Conservation (phyloP, 2,888 invertebrate genomes). For the Adelognathus sp. region DNA sequence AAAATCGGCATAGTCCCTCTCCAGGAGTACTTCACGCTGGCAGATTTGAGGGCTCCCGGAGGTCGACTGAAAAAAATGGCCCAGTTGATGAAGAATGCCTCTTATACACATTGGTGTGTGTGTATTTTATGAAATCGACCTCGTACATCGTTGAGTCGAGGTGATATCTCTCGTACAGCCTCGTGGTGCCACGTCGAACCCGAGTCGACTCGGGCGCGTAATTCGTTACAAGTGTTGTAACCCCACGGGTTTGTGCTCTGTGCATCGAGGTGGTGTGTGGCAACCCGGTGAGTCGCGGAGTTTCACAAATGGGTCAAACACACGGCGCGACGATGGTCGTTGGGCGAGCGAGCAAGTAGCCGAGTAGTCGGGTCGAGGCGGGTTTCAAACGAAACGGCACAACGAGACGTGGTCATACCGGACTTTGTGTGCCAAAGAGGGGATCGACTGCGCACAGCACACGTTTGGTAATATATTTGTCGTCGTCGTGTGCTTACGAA, state of each 20-base stretch:
- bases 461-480: slow-evolving; percentile 70
- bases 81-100: not conserved
- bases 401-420: not conserved
- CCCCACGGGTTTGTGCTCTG: slow-evolving; percentile 28
- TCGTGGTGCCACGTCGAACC: slow-evolving; percentile 31
- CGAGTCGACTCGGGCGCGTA: slow-evolving; percentile 45
- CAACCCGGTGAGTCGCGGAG: slow-evolving; percentile 71
- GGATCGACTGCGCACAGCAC: not conserved
- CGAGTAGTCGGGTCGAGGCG: slow-evolving; percentile 10
- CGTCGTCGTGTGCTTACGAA: slow-evolving; percentile 68
- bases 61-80: not conserved
- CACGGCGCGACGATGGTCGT: slow-evolving; percentile 56
- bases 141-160: slow-evolving; percentile 35
- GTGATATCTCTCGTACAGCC: slow-evolving; percentile 3
- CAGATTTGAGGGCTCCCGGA: no score
- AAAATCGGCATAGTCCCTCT: no score
- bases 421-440: not conserved
- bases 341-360: slow-evolving; percentile 17
- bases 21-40: no score
- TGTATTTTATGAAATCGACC: slow-evolving; percentile 29
- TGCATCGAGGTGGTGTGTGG: slow-evolving; percentile 63
- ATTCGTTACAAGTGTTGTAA: slow-evolving; percentile 67
- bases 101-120: not conserved
- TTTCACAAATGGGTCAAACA: slow-evolving; percentile 79
- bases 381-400: slow-evolving; percentile 16